Evolutionary conservation across 2,888 invertebrate species (phyloP).

Genomic region (Coremacera marginata): DNA sequence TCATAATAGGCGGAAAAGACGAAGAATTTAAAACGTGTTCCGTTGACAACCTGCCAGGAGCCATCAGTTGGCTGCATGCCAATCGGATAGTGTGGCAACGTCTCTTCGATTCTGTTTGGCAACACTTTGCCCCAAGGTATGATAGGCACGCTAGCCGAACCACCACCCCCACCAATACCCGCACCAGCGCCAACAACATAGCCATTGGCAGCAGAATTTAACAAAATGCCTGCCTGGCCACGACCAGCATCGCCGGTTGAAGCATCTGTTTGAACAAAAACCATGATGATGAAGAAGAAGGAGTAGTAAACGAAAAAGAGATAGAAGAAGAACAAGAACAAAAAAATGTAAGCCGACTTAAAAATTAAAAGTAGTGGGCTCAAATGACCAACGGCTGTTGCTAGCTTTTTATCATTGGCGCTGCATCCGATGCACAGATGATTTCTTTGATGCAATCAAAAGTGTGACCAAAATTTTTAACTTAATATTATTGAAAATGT

Average conservation of each 20-base stretch:
- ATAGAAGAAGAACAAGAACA: background rate
- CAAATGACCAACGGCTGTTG: background rate
- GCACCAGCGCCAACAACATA: constrained; percentile 47
- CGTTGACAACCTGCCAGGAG: constrained; percentile 77
- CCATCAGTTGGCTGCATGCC: constrained; percentile 80
- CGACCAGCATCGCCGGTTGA: constrained; percentile 54
- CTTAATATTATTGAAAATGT: background rate
- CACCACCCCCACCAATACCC: constrained; percentile 47
- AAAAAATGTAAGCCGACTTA: background rate
- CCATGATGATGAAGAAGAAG: background rate
- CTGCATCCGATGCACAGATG: constrained; percentile 25
- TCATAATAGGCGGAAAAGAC: constrained; percentile 94
- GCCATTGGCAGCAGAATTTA: constrained; percentile 51
- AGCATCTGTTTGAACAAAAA: constrained; percentile 54
- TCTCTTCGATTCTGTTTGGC: constrained; percentile 68
- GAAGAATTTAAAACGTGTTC: constrained; percentile 83
- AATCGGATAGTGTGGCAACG: constrained; percentile 75
- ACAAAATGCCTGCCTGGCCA: constrained; percentile 57
- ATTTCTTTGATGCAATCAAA: constrained; percentile 40
- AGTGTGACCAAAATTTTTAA: constrained; percentile 45
- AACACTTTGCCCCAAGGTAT: constrained; percentile 69
- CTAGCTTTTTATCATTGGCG: constrained; percentile 38
- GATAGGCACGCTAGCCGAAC: constrained; percentile 58
- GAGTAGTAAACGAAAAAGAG: constrained; percentile 11
- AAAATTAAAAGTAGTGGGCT: background rate